Evolutionary conservation across 2,113 vertebrate species (phyloP).

Genomic region (Macrotis lagotis): DNA sequence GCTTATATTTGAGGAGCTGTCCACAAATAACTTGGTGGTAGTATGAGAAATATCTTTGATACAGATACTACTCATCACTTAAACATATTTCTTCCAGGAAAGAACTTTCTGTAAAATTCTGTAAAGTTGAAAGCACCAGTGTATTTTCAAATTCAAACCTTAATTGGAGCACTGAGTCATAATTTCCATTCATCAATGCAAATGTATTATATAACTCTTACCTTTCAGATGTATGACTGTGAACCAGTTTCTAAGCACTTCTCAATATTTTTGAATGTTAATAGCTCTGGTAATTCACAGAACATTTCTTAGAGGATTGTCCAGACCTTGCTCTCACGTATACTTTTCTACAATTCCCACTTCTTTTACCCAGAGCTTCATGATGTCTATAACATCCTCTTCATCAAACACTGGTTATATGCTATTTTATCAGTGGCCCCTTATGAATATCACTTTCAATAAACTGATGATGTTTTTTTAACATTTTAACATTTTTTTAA

Average conservation of each 20-base stretch:
- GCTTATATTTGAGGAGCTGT: neutral
- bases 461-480: neutral
- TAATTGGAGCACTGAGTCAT: neutral
- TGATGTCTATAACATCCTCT: neutral
- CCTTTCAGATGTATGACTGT: neutral
- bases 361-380: neutral
- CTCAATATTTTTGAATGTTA: neutral
- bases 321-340: neutral
- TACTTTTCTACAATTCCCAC: neutral
- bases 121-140: neutral
- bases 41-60: neutral
- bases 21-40: neutral
- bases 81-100: neutral
- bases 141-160: neutral
- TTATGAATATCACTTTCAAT: neutral
- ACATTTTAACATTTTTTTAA: neutral
- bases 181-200: neutral
- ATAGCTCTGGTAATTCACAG: neutral
- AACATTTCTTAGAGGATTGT: neutral
- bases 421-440: neutral
- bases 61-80: neutral
- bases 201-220: neutral
- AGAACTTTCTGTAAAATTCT: neutral
- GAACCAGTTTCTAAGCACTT: neutral
- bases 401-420: neutral